A percentile compares a stretch with the other conserved stretches of the same genome.
Conservation (phyloP, 2,888 invertebrate genomes). For the Ectemnius cavifrons region DNA sequence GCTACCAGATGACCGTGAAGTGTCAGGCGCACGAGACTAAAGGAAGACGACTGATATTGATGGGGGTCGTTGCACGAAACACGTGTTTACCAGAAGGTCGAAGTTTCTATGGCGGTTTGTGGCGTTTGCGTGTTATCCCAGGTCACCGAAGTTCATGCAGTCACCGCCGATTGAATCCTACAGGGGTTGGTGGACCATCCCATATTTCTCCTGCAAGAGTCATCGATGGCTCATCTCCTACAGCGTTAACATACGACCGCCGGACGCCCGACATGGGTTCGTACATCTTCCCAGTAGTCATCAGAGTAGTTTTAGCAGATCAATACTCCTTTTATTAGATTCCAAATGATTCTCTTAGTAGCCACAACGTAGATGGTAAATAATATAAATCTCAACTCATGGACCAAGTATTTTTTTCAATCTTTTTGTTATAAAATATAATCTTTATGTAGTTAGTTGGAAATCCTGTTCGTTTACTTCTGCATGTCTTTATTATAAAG, state of each 20-base stretch:
- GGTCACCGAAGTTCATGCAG: slow-evolving; percentile 85
- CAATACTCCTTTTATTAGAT: too few species aligned
- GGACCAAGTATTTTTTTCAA: too few species aligned
- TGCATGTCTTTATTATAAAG: too few species aligned
- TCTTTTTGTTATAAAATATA: too few species aligned
- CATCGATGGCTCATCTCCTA: slow-evolving; percentile 92
- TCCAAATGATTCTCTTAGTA: too few species aligned
- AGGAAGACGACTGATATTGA: slow-evolving; percentile 25
- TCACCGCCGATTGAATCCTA: slow-evolving; percentile 82
- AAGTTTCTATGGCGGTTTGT: slow-evolving; percentile 69
- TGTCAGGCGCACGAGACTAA: slow-evolving; percentile 44
- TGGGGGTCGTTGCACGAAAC: slow-evolving; percentile 57
- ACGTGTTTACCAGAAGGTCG: slow-evolving; percentile 51
- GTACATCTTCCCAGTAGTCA: slow-evolving; percentile 32
- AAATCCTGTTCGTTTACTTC: too few species aligned
- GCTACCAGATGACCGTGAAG: slow-evolving; percentile 61
- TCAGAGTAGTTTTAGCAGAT: not conserved
- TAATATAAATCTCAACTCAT: too few species aligned
- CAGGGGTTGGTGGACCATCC: slow-evolving; percentile 92
- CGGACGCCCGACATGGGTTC: slow-evolving; percentile 67
- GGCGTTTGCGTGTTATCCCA: slow-evolving; percentile 68
- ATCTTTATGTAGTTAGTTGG: too few species aligned
- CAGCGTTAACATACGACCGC: slow-evolving; percentile 80
- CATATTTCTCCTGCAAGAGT: slow-evolving; percentile 90
- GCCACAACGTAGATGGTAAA: too few species aligned